Evolutionary conservation across 2,113 vertebrate genomes (phyloP).

Genomic region (Leptobrachium leishanense): DNA sequence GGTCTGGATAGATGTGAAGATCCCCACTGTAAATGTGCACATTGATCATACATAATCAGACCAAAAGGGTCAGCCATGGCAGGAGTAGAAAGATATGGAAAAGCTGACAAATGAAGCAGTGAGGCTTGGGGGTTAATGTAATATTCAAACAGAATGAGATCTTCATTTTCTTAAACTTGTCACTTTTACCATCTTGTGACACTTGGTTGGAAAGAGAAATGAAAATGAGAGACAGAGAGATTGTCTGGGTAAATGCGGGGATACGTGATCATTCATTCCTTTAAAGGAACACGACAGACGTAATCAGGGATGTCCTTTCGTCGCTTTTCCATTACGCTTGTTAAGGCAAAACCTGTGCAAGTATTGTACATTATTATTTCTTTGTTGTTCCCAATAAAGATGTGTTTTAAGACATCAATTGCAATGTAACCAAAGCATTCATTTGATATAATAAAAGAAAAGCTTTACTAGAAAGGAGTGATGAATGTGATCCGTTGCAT

Average conservation of each 20-base stretch:
- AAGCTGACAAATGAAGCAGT: constrained; percentile 69
- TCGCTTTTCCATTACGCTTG: not conserved
- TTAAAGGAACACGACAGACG: not conserved
- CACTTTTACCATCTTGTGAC: constrained; percentile 53
- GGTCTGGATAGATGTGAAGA: constrained; percentile 68
- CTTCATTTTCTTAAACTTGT: constrained; percentile 60
- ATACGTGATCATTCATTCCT: constrained; percentile 22
- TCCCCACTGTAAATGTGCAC: constrained; percentile 70
- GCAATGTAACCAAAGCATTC: too few relatives aligned
- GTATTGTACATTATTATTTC: constrained; percentile 9
- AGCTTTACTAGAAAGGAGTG: too few relatives aligned
- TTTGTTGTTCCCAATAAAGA: too few relatives aligned
- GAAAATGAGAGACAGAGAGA: constrained; percentile 40
- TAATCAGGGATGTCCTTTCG: not conserved
- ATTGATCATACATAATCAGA: constrained; percentile 80
- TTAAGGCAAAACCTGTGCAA: constrained; percentile 22
- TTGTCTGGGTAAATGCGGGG: constrained; percentile 25
- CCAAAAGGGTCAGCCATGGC: constrained; percentile 66
- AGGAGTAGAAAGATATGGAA: constrained; percentile 56
- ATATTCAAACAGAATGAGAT: constrained; percentile 64
- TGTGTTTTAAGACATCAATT: too few relatives aligned
- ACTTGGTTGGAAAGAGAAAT: constrained; percentile 44
- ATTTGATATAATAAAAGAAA: too few relatives aligned
- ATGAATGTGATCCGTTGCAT: too few relatives aligned
- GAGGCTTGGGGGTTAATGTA: constrained; percentile 60